Evolutionary conservation across 2,888 invertebrate species (phyloP), one percentile per base, ranked within the genome.

Genomic region (Netelia inedita): DNA sequence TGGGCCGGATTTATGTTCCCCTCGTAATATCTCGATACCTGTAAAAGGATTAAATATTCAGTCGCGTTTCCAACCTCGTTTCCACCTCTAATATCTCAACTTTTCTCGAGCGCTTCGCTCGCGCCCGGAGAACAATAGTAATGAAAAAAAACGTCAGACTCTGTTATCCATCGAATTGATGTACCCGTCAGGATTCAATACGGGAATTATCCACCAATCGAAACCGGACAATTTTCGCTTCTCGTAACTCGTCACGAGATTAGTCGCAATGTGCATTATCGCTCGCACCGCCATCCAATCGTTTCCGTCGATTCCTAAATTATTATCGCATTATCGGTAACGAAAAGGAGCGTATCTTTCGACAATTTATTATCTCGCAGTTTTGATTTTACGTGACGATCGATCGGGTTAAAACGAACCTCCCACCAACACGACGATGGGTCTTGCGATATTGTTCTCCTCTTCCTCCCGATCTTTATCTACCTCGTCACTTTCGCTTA

Each of bases 121-220:
- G 28, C 28, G 28, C 28, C 23, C 23, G 28, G 28, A 28, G 57
- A 66, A 79, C 46, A 55, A 72, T 16, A 57, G 65, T 79, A 72
- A 79, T 65, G 72, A 57, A 50, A 57, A 57, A 50, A 66, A 28
- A 43, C 21, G 66, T 76, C 65, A 61, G 46, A 80, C 72, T 76
- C 72, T 71, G 75, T 80, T 80, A 65, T 69, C 69, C 63, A 71
- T 71, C 28, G 85, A 85, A 43, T 69, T 82, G 57, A 78, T 79
- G 57, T 85, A 85, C 10, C 85, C 85, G 59, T 85, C 85, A 6
- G 85, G 85, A 82, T 85, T 85, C 53, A 85, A 21, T 23, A 85
- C 35, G 10, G 85, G 85, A 79, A 85, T 85, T 57, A 85, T 82
- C 85, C 85, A 85, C 85, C 85, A 85, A 74, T 85, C 85, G 65